Evolutionary conservation across 2,888 invertebrate species (phyloP), one percentile per base, ranked within the genome.

Genomic region (Gymnocheta viridis): DNA sequence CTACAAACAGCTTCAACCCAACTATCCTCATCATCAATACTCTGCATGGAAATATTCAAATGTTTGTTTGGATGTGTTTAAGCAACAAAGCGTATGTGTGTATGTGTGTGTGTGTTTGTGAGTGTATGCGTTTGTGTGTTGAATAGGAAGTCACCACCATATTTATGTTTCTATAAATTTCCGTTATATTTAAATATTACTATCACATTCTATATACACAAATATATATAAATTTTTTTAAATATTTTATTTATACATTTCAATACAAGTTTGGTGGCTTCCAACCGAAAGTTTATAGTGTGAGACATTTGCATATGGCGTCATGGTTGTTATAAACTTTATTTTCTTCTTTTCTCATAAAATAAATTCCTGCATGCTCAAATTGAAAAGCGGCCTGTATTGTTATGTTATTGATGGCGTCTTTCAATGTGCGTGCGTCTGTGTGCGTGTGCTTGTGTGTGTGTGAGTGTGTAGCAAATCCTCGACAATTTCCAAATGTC

Each of bases 261-360:
- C 62, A 74, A 74, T 74, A 62, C 74, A 74, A 64, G 35, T 51
- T 64, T 51, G n/a, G 12, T 29, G 41, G 49, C 19, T 74, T 66
- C 47, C 22, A 47, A 14, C 2, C 27, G 4, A 35, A 47, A 19
- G 10, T 51, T 60, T 64, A 60, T 66, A 77, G 78, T 66, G 60
- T 74, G 78, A 80, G 83, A 82, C 87, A 88, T 88, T 88, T 88
- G 88, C 88, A 88, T 88, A 88, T 87, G 87, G 86, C 86, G 85
- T 85, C 86, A 87, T 85, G 82, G 85, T 82, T 84, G 85, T 82
- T 84, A 82, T 84, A 84, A 70, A 82, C 83, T 86, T 85, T 80
- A 69, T 49, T 60, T 51, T 24, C 58, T 60, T 32, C 6, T 49
- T 60, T 44, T 44, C 44, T 2, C 17, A 32, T 56, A 24, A 51